Evolutionary conservation across 2,888 invertebrate genomes (phyloP).

Genomic region (Latrodectus hesperus): DNA sequence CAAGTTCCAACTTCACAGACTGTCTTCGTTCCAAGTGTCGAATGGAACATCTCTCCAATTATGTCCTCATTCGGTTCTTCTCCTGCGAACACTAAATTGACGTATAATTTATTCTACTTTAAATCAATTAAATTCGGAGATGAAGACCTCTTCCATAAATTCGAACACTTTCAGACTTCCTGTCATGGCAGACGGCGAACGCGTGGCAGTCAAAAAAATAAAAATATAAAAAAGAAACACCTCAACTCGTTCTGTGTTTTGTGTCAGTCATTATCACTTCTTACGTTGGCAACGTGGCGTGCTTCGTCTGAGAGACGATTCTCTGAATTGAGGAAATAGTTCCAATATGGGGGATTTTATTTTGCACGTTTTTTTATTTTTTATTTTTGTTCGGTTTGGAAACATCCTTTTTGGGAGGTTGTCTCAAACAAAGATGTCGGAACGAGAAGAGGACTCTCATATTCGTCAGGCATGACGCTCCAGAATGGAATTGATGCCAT

Average conservation of each 20-base stretch:
- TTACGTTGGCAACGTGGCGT: too few relatives aligned
- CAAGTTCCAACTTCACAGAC: background rate
- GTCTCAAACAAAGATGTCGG: background rate
- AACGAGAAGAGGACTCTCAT: too few relatives aligned
- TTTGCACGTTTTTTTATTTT: background rate
- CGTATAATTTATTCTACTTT: constrained; percentile 37
- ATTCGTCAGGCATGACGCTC: background rate
- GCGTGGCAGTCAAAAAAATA: constrained; percentile 19
- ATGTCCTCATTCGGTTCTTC: constrained; percentile 15
- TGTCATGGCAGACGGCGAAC: constrained; percentile 22
- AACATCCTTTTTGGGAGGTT: constrained; percentile 6
- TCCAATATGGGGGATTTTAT: constrained; percentile 1
- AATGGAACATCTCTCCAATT: constrained; percentile 29
- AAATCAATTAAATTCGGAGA: constrained; percentile 37
- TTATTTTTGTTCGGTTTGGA: constrained; percentile 5
- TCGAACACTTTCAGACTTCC: constrained; percentile 16
- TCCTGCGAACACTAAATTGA: background rate
- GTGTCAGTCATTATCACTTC: too few relatives aligned
- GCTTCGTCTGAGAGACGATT: background rate
- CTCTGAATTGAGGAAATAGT: constrained; percentile 8
- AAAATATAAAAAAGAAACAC: constrained; percentile 5
- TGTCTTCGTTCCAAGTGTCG: constrained; percentile 3
- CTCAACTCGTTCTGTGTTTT: constrained; percentile 5
- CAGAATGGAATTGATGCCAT: constrained; percentile 31
- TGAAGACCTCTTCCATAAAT: background rate